Evolutionary conservation across 2,113 vertebrate genomes (phyloP).

Genomic region (Nesogale talazaci): DNA sequence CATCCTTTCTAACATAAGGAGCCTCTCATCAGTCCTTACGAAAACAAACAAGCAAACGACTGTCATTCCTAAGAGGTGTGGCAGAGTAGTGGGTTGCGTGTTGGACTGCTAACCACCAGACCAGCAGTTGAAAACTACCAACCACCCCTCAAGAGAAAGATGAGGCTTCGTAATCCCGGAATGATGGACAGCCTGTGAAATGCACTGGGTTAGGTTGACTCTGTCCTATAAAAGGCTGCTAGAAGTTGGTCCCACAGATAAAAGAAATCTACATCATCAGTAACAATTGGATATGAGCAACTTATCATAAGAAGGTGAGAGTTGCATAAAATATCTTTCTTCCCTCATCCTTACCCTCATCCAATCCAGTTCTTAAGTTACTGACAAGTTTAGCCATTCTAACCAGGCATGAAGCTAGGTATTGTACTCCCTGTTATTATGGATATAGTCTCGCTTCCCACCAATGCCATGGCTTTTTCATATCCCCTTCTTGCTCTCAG

Average conservation of each 20-base stretch:
- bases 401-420: neutral
- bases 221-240: too few species aligned
- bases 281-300: neutral
- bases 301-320: neutral
- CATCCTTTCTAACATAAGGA: neutral
- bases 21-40: neutral
- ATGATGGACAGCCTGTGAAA: too few species aligned
- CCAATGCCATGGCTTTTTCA: neutral
- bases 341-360: neutral
- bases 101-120: too few species aligned
- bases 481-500: too few species aligned
- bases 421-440: neutral
- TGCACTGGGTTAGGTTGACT: too few species aligned
- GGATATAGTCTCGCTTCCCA: neutral
- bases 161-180: too few species aligned
- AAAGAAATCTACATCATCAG: neutral
- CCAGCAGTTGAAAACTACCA: too few species aligned
- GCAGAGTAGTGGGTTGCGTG: too few species aligned
- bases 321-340: neutral
- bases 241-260: too few species aligned
- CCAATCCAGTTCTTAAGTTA: neutral
- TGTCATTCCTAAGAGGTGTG: too few species aligned
- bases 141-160: too few species aligned
- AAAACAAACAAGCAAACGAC: too few species aligned
- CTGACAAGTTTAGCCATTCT: neutral